phyloP scores from a whole-genome alignment of 2,113 vertebrate species.

The Castor canadensis region DNA sequence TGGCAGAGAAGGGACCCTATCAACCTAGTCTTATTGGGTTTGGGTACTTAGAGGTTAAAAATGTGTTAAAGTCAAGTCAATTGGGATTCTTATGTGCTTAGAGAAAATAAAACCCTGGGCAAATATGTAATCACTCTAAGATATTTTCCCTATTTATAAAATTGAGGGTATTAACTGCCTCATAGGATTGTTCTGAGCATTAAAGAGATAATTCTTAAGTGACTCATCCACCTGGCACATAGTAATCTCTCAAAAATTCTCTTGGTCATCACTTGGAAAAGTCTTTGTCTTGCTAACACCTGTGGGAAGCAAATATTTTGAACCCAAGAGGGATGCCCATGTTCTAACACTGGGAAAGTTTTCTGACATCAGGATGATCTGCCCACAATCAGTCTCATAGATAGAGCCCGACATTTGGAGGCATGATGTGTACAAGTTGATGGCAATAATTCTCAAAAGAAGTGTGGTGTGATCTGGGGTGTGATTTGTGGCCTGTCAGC shows the following conservation, averaged over 20 bases:
- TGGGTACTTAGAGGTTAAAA: background rate
- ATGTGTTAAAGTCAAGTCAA: background rate
- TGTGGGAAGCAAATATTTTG: background rate
- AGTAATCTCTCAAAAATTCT: background rate
- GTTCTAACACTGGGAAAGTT: background rate
- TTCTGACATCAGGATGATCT: background rate
- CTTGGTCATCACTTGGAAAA: background rate
- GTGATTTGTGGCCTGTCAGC: slow-evolving; percentile 40
- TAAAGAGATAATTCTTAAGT: background rate
- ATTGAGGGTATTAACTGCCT: background rate
- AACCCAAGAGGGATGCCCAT: background rate
- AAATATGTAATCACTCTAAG: background rate
- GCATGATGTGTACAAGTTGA: background rate
- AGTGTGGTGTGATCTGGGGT: background rate
- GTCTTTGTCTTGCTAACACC: background rate
- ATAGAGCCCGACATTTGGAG: background rate
- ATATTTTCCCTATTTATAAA: background rate
- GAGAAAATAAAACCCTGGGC: background rate
- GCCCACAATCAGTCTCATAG: background rate
- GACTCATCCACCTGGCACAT: background rate
- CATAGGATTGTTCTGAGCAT: background rate
- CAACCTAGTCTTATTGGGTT: background rate
- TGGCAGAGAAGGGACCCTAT: background rate
- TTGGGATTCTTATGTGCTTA: background rate
- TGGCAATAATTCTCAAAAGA: background rate